Evolutionary conservation across 2,888 invertebrate species (phyloP), one percentile per base, ranked within the genome.

Genomic region (Dendrolimus pini): DNA sequence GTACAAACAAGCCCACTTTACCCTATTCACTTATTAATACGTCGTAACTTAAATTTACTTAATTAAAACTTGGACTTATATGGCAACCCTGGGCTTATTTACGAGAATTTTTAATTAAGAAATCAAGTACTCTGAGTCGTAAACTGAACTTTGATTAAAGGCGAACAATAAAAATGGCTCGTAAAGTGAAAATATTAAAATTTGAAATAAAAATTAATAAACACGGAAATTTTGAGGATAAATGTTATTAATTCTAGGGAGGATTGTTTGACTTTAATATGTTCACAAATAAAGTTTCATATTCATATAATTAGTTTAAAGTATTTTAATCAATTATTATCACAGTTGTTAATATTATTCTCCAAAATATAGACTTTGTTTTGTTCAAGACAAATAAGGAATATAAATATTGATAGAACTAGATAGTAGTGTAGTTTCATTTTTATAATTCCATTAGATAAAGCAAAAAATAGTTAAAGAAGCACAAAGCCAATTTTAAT

Each of bases 21-120:
- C 61, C 65, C 62, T 62, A 57, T 62, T 66, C 58, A 61, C 61
- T 65, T 65, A 63, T 65, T 65, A 65, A 67, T 64, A 64, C 58
- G 65, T 63, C 63, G 62, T 63, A 67, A 69, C 65, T 68, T 65
- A 65, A 59, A 57, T 61, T 57, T 55, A 58, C 58, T 62, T 59
- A 56, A 60, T 59, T 58, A 57, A 59, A 59, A 56, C 59, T 59
- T 59, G 55, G 52, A 54, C 60, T 58, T 57, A 60, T 65, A 61
- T 61, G 59, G 47, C 30, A 30, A 30, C 30, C 14, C 55, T 18
- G 57, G 55, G 52, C 41, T 55, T 58, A 58, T 60, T 59, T 58
- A 59, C 53, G 52, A 53, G 54, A 52, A 54, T 41, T 56, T 56
- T 54, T 55, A 52, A 56, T 56, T 54, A 47, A 57, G 57, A 47